Base-by-base conservation (phyloP, 2,113 vertebrate species). In the Microcebus lehilahytsara region DNA sequence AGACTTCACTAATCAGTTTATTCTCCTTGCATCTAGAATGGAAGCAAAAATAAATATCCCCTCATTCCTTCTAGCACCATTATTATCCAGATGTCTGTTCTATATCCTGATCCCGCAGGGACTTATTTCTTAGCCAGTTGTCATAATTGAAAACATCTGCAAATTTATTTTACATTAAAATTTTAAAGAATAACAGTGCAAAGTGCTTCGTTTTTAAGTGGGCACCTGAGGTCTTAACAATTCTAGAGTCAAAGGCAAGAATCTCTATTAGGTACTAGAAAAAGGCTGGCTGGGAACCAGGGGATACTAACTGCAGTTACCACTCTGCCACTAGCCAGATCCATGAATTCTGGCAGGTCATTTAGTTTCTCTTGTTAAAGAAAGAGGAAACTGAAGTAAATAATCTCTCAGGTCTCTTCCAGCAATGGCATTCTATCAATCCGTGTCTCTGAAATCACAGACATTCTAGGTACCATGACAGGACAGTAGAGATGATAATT, bases 131-230 rank as follows among this genome's bases (percentile, higher is more conserved):
- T 84, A 86, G 60, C 27, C n/a, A 87, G 25, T 78, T 60, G 32
- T 87, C n/a, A 89, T 40, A 34, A 91, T 16, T 96, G 56, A 86
- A 97, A 97, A 75, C 56, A 86, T 80, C 58, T 71, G 58, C 25
- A 94, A 92, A 69, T 40, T 56, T 95, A 86, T 56, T 93, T 93
- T 93, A 96, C 40, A 46, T 51, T 69, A 89, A 64, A 74, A 79
- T 58, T 40, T 53, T 93, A 84, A 88, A 93, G 12, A 66, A 66
- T 66, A 79, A 60, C 60, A 89, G 37, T 42, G 40, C 30, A 84
- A 86, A 86, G 0, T 78, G 8, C 53, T 85, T n/a, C 62, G 30
- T 53, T 81, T 93, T 67, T 78, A 87, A 69, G 27, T n/a, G n/a
- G 79, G 8, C n/a, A 86, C 9, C 71, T 58, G 67, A 91, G 27